These are phyloP conservation scores for Loriculus beryllinus DNA, from an alignment of 2,797 vertebrate genomes.

Conservation along the genomic window DNA sequence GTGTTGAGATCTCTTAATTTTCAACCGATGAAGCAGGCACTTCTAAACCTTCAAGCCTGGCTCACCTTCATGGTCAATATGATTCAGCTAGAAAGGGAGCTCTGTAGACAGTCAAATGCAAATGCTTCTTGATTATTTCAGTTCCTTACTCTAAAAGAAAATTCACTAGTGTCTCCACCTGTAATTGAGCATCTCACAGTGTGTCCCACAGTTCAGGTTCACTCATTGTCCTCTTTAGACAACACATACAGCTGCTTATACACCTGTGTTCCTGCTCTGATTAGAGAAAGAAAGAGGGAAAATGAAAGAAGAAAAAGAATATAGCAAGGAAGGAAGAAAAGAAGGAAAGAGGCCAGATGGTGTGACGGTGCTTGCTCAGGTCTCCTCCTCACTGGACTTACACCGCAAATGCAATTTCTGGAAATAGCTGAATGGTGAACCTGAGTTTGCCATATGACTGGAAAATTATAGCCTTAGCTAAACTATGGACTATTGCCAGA, in stretches of 20 bases:
- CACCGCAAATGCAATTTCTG: not conserved
- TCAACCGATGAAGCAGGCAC: not conserved
- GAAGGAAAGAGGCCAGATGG: not conserved
- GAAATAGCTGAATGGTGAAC: not conserved
- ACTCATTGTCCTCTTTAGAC: not conserved
- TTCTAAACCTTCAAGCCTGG: not conserved
- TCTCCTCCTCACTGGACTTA: not conserved
- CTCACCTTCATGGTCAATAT: not conserved
- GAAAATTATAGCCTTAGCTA: not conserved
- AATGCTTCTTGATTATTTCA: not conserved
- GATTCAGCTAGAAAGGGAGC: not conserved
- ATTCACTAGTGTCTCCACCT: not conserved
- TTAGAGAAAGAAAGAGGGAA: not conserved
- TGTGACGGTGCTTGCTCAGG: not conserved
- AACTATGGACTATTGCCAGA: not conserved
- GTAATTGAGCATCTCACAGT: not conserved
- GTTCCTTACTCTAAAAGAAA: not conserved
- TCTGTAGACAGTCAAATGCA: not conserved
- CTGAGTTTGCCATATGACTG: not conserved
- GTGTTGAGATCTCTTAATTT: not conserved
- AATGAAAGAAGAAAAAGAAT: not conserved
- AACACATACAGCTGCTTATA: not conserved
- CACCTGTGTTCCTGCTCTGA: not conserved
- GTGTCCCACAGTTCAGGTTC: not conserved
- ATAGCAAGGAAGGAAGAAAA: not conserved